Evolutionary conservation across 2,888 invertebrate species (phyloP), one percentile per base, ranked within the genome.

Genomic region (Drosophila aldrichi): DNA sequence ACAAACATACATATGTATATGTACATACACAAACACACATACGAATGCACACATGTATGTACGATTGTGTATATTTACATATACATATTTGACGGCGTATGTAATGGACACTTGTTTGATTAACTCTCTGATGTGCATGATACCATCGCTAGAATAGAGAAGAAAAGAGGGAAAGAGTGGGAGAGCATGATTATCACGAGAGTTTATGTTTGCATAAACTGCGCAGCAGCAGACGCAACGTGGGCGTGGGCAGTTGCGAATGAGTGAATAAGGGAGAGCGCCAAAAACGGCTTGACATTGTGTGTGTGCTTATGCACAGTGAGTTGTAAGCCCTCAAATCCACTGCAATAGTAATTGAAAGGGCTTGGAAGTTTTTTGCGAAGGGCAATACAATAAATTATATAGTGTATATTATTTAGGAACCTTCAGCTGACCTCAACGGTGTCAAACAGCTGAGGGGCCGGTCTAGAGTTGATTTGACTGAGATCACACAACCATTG

Each of bases 71-170:
- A 18, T 48, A n/a, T 51, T 52, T 46, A 54, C n/a, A n/a, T n/a
- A n/a, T n/a, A n/a, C n/a, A n/a, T 59, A 29, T 25, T 12, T 56
- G 49, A 40, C 36, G 48, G 71, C 57, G 61, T 54, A 56, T 61
- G 76, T 64, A 71, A 67, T 72, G 63, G 72, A 78, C 84, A 84
- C 88, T 87, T 84, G 88, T 84, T 87, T 84, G 88, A 82, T 72
- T 80, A 72, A 64, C 43, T 58, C 46, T 65, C 52, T 55, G 14
- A 54, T 52, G 72, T 61, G 62, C 72, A 69, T 69, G 76, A 67
- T 75, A 76, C 59, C 68, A 71, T 40, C 40, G 61, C 38, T 40
- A 60, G 32, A 52, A 48, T 43, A 49, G 22, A 49, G 18, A 44
- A 25, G 6, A n/a, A 41, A 25, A 41, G 16, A 48, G 55, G n/a